phyloP scores from a whole-genome alignment of 1,140 invertebrate species.

The Tetramorium alpestre region DNA sequence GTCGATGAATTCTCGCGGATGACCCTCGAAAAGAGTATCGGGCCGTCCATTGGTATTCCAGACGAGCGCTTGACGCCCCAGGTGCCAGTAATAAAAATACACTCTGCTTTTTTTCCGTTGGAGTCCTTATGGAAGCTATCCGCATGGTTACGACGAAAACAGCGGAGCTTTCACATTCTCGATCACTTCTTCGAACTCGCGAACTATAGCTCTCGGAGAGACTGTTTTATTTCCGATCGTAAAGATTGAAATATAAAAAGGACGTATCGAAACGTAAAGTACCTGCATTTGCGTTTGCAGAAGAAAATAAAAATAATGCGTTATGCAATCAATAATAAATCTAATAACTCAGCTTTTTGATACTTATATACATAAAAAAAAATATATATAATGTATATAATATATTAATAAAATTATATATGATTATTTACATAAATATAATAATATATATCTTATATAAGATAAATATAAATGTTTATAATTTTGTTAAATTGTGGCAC shows the following conservation, averaged over 20 bases:
- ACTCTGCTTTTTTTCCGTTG: not conserved
- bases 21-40: conserved; percentile 37
- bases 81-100: not conserved
- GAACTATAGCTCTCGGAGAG: not conserved
- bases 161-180: not conserved
- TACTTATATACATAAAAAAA: not conserved
- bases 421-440: not conserved
- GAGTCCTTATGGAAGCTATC: not conserved
- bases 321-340: not conserved
- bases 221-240: not conserved
- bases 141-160: not conserved
- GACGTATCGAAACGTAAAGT: not conserved
- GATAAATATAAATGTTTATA: too few relatives aligned
- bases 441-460: too few relatives aligned
- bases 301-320: not conserved
- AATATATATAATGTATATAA: not conserved
- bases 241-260: not conserved
- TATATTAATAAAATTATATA: not conserved
- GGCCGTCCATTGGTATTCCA: conserved; percentile 33
- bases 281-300: not conserved
- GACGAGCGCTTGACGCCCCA: not conserved
- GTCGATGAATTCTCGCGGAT: conserved; percentile 37
- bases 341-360: not conserved
- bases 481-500: not conserved
- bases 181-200: not conserved